Conservation (phyloP, 2,888 invertebrate species). For the Saturnia japonica region DNA sequence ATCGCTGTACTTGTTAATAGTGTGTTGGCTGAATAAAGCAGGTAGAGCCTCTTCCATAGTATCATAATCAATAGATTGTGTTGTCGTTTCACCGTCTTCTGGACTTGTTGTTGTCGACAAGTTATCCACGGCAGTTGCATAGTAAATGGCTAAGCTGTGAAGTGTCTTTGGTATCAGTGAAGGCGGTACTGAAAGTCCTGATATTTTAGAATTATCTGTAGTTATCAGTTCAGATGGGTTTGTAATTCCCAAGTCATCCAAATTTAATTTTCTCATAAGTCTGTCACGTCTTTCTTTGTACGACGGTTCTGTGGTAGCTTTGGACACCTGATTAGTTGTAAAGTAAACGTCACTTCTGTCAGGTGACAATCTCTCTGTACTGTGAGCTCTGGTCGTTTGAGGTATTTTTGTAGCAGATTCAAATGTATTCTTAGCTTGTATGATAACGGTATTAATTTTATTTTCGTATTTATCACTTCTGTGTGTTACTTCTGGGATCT, state of each 20-base stretch:
- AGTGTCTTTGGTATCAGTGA: slow-evolving; percentile 89
- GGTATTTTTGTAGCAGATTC: slow-evolving; percentile 74
- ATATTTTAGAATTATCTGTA: slow-evolving; percentile 75
- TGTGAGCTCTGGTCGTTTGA: slow-evolving; percentile 50
- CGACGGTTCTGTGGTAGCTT: slow-evolving; percentile 59
- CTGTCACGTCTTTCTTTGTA: slow-evolving; percentile 86
- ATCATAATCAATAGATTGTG: slow-evolving; percentile 61
- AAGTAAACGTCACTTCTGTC: slow-evolving; percentile 55
- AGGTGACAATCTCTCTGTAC: slow-evolving; percentile 53
- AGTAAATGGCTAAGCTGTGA: slow-evolving; percentile 90
- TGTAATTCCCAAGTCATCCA: slow-evolving; percentile 73
- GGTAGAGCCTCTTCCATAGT: slow-evolving; percentile 78
- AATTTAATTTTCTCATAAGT: slow-evolving; percentile 86
- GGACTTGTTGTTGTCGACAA: slow-evolving; percentile 69
- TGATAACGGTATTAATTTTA: slow-evolving; percentile 43
- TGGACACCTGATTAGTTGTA: slow-evolving; percentile 44
- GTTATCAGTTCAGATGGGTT: slow-evolving; percentile 64
- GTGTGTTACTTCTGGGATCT: slow-evolving; percentile 48
- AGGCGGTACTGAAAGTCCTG: slow-evolving; percentile 86
- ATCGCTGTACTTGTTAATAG: slow-evolving; percentile 84
- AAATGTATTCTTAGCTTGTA: slow-evolving; percentile 56
- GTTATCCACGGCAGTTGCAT: slow-evolving; percentile 86
- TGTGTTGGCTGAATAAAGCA: slow-evolving; percentile 84
- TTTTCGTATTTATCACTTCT: slow-evolving; percentile 45
- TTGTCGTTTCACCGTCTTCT: slow-evolving; percentile 60